Evolutionary conservation across 1,140 invertebrate species (phyloP), one percentile per base, ranked within the genome.

Genomic region (Planococcus citri): DNA sequence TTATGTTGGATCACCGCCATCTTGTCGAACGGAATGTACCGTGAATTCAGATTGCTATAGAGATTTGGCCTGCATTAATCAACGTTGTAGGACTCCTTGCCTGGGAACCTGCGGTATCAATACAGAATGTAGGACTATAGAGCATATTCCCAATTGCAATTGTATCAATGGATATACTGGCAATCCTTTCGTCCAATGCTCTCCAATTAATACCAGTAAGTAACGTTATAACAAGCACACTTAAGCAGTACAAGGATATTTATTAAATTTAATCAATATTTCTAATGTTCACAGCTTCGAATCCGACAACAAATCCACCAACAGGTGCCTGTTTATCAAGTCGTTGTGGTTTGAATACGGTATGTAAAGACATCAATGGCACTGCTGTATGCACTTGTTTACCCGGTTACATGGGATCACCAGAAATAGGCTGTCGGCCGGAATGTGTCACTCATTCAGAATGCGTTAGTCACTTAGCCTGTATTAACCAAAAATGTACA

Each of bases 401-500:
- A 9, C 72, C 78, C n/a, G 77, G 85, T 70, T 88, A 86, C 74
- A 81, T 86, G 73, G 87, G 87, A 69, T 86, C 88, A 76, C 86
- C 87, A n/a, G 87, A 86, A 25, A n/a, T n/a, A n/a, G 83, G 86
- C 77, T 89, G 87, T 78, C 80, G 83, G 72, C 83, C 86, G 17
- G 86, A 88, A 75, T 90, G 87, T 76, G 77, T 86, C 1, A 80
- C 84, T 68, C 87, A 88, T 76, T 83, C 79, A 14, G 88, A 90
- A 74, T 90, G 88, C 74, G 76, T 79, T 0, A 73, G 77, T 3
- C 77, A 79, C 71, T 76, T 77, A 61, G 79, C 81, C 51, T 84
- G 83, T 74, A 77, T 80, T 3, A 78, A 77, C 69, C 77, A 78
- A 37, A 82, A 83, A 74, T 84, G 82, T 71, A 75, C 74, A 73